Conservation (phyloP, 2,113 vertebrate genomes). For the Sebastes fasciatus region DNA sequence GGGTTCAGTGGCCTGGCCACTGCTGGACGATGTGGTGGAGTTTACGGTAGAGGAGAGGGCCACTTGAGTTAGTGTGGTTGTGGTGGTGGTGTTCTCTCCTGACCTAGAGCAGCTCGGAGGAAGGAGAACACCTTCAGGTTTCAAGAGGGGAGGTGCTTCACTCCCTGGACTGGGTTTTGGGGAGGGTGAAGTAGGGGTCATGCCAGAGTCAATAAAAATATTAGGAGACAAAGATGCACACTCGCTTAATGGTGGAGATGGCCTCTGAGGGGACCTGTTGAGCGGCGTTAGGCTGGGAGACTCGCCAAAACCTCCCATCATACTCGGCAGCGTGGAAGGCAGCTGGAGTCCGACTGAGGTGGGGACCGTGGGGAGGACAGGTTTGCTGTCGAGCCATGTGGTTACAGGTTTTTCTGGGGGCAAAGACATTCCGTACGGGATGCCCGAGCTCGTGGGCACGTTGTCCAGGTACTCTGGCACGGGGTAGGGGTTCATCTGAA, state of each 20-base stretch:
- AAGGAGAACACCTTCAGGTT: conserved; percentile 88
- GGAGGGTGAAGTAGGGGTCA: conserved; percentile 85
- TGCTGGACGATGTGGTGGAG: conserved; percentile 71
- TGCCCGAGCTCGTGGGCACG: conserved; percentile 97
- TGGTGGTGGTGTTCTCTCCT: conserved; percentile 82
- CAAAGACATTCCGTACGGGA: conserved; percentile 98
- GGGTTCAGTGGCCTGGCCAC: conserved; percentile 80
- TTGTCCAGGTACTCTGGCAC: conserved; percentile 99
- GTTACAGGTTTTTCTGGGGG: conserved; percentile 97
- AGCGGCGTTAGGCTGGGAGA: conserved; percentile 93
- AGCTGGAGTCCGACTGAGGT: conserved; percentile 94
- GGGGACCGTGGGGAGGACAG: conserved; percentile 90
- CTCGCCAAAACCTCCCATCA: conserved; percentile 89
- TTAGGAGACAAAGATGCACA: conserved; percentile 96
- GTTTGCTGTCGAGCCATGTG: conserved; percentile 98
- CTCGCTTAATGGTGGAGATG: conserved; percentile 94
- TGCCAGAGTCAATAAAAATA: conserved; percentile 86
- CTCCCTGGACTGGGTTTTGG: conserved; percentile 85
- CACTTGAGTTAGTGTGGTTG: conserved; percentile 84
- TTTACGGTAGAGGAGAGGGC: conserved; percentile 83
- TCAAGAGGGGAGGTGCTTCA: conserved; percentile 84
- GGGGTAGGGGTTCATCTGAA: conserved; percentile 99
- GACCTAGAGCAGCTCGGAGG: conserved; percentile 84
- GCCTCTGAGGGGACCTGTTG: conserved; percentile 94
- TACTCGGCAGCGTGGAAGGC: conserved; percentile 89